A percentile compares a stretch with the other conserved stretches of the same genome.
phyloP scores from a whole-genome alignment of 2,888 invertebrate species.

The Allophyes oxyacanthae region DNA sequence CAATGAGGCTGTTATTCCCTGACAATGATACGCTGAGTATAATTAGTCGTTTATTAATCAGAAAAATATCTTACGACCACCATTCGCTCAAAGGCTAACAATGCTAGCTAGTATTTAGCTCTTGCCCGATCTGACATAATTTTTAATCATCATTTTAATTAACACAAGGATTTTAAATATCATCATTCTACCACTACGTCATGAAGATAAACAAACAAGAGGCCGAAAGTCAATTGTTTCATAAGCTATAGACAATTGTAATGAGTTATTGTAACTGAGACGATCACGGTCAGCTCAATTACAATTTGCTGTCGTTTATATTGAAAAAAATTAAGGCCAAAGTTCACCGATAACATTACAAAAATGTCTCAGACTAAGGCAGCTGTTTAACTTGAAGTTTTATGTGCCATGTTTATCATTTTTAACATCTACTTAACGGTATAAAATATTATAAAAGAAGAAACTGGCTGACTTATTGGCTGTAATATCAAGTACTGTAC shows the following conservation, averaged over 20 bases:
- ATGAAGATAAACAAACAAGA: conserved; percentile 13
- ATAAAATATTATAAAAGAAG: no score
- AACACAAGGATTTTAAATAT: neutral
- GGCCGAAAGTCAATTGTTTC: conserved; percentile 39
- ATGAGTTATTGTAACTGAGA: conserved; percentile 27
- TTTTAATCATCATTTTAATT: no score
- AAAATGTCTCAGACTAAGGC: no score
- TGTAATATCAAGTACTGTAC: no score
- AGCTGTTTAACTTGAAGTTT: no score
- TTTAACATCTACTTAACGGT: no score
- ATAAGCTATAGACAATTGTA: conserved; percentile 26
- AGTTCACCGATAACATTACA: no score
- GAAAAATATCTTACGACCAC: conserved; percentile 2
- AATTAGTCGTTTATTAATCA: neutral
- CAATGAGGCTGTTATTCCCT: neutral
- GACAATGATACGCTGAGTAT: neutral
- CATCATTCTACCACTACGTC: neutral
- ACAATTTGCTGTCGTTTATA: conserved; percentile 18
- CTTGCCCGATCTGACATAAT: neutral
- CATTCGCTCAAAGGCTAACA: conserved; percentile 7
- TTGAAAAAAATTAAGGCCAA: conserved; percentile 33
- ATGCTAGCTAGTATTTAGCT: neutral
- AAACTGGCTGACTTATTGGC: no score
- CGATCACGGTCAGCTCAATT: conserved; percentile 1
- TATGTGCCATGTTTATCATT: no score